Base-by-base conservation (phyloP, 2,888 invertebrate species). In the Chironomus riparius region DNA sequence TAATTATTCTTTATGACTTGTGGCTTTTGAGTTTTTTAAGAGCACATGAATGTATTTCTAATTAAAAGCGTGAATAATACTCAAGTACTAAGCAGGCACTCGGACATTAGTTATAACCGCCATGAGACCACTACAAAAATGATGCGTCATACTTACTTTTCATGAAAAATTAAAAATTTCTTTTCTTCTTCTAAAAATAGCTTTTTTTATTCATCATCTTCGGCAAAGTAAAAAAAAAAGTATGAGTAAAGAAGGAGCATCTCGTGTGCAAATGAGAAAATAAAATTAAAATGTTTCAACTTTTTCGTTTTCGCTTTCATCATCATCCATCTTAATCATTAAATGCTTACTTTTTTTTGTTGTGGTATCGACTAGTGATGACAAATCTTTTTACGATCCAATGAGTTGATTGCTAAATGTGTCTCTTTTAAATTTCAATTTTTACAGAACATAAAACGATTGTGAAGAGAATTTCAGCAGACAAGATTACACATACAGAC, bases 371-470 rank as follows among this genome's bases (percentile, higher is more conserved):
- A 56, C 18, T n/a, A 56, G 12, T 65, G 65, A 22, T 65, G 65
- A 65, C 65, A 65, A 24, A 65, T 21, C 21, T 3, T 13, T 21
- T 65, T 24, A 18, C 18, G 50, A 50, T 15, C 13, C 5, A 38
- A 38, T 38, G 38, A 38, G 2, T 38, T 1, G 7, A 50, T 56
- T 56, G 18, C 56, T 21, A 13, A 65, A 24, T 65, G 21, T 65
- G 21, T 65, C 18, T 65, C 18, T 18, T 56, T 7, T 22, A 24
- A 65, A 65, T 38, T 47, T 38, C 6, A n/a, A 28, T 15, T 68
- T 13, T 28, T 68, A 38, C 47, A 68, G 68, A 68, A 68, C 68
- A 38, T 18, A 68, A 71, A 71, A 73, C 72, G 6, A 62, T 73
- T 62, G 15, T 62, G 10, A 73, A 73, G 28, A 15, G 72, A 28